These are phyloP conservation scores for Mastacembelus armatus DNA, from an alignment of 2,797 vertebrate genomes.

Conservation along the genomic window DNA sequence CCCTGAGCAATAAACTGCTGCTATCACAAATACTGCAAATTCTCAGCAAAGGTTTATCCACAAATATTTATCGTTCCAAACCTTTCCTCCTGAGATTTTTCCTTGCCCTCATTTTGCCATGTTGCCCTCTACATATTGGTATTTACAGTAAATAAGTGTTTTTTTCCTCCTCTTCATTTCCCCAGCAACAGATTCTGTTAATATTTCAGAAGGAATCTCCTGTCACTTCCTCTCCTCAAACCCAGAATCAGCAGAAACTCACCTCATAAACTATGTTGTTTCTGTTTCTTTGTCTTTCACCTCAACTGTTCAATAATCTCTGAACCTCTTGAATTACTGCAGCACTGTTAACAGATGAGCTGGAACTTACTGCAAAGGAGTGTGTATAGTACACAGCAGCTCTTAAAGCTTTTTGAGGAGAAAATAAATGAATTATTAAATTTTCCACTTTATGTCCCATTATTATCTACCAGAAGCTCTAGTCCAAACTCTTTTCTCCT, in stretches of 20 bases:
- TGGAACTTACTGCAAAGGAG: too few relatives aligned
- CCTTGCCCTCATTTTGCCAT: not conserved
- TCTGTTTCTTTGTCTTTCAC: not conserved
- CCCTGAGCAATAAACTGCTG: too few relatives aligned
- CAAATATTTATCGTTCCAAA: slow-evolving; percentile 5
- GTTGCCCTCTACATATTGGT: not conserved
- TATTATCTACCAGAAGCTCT: not conserved
- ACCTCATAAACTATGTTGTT: not conserved
- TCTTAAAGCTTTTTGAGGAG: too few relatives aligned
- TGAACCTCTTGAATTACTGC: not conserved
- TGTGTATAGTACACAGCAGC: too few relatives aligned
- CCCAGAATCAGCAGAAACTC: slow-evolving; percentile 18
- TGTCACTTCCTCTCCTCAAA: not conserved
- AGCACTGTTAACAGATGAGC: not conserved
- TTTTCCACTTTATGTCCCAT: too few relatives aligned
- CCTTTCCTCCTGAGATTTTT: not conserved
- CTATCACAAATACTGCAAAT: slow-evolving; percentile 1
- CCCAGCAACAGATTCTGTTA: not conserved
- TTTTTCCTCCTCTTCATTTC: not conserved
- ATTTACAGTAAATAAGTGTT: not conserved
- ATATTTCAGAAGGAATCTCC: slow-evolving; percentile 5
- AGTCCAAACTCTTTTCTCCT: not conserved
- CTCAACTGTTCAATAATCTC: not conserved
- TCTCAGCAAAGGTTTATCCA: too few relatives aligned
- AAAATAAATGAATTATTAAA: too few relatives aligned